Conservation (phyloP, 2,888 invertebrate genomes). For the Stictocephala bisonia region DNA sequence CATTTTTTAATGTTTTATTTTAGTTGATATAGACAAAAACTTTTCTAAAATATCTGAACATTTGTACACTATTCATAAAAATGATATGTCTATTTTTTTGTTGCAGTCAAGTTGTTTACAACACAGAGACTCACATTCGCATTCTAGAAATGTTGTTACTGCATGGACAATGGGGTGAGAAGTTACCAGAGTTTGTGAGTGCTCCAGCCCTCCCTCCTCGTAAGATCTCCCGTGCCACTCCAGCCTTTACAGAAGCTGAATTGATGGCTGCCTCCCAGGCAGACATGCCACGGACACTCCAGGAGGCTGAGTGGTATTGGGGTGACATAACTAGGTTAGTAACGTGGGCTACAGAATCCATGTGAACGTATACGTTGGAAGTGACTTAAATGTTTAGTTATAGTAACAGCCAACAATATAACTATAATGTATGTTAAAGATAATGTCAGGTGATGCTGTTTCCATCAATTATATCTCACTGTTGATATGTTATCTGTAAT, state of each 20-base stretch:
- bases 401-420: too few relatives aligned
- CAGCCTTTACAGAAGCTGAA: conserved; percentile 28
- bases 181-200: conserved; percentile 73
- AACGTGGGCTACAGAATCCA: neutral
- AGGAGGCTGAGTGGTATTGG: conserved; percentile 97
- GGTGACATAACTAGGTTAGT: conserved; percentile 80
- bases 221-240: conserved; percentile 66
- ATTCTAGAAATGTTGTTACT: conserved; percentile 77
- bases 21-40: too few relatives aligned
- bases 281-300: conserved; percentile 62
- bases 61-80: too few relatives aligned
- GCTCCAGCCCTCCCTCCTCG: conserved; percentile 75
- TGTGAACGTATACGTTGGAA: too few relatives aligned
- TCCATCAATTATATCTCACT: too few relatives aligned
- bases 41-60: too few relatives aligned
- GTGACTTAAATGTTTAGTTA: too few relatives aligned
- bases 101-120: conserved; percentile 78
- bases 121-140: conserved; percentile 77
- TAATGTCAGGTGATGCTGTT: too few relatives aligned
- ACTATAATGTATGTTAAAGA: too few relatives aligned
- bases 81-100: neutral
- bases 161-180: conserved; percentile 76
- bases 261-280: conserved; percentile 9
- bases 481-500: too few relatives aligned
- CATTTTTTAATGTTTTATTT: too few relatives aligned